Conservation (phyloP, 2,113 vertebrate species). For the Chlorodrepanis virens region DNA sequence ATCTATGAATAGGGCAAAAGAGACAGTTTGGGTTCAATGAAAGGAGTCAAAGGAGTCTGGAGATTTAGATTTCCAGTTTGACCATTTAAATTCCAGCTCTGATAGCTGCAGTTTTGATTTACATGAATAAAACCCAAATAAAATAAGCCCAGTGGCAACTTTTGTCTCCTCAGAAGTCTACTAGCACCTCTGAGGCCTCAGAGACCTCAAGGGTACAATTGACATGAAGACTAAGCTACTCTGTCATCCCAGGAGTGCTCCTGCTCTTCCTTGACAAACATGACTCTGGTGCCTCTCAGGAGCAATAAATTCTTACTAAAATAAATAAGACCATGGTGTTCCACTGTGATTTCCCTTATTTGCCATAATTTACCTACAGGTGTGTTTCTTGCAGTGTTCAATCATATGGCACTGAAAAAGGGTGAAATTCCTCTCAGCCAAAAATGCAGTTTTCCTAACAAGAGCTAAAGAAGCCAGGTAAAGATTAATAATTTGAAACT, state of each 20-base stretch:
- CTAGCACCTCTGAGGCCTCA: not conserved
- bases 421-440: not conserved
- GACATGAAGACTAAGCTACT: not conserved
- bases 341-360: not conserved
- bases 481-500: not conserved
- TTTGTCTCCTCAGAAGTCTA: not conserved
- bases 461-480: not conserved
- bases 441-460: not conserved
- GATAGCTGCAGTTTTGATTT: not conserved
- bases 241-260: not conserved
- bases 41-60: not conserved
- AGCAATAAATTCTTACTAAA: not conserved
- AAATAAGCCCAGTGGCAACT: not conserved
- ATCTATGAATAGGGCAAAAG: not conserved
- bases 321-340: not conserved
- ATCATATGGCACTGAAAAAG: not conserved
- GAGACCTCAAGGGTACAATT: not conserved
- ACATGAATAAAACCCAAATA: not conserved
- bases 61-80: not conserved
- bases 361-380: not conserved
- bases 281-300: not conserved
- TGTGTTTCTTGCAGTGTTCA: not conserved
- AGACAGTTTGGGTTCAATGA: not conserved
- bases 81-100: not conserved
- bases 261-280: not conserved